Evolutionary conservation across 2,888 invertebrate species (phyloP).

Genomic region (Lycaena phlaeas): DNA sequence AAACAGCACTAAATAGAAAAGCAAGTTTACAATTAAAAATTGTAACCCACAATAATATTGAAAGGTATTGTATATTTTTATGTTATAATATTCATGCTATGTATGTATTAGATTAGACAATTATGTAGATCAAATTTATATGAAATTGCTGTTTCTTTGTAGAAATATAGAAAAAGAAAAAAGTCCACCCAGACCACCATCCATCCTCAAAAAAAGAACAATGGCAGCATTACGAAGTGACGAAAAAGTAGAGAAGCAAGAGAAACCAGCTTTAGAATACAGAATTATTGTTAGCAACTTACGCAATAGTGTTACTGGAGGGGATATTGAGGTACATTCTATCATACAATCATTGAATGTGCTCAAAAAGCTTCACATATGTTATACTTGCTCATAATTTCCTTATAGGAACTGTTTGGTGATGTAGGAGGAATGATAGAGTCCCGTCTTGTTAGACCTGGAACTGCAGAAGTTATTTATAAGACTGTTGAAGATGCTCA

Average conservation of each 20-base stretch:
- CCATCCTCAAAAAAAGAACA: constrained; percentile 65
- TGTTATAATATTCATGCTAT: too few species aligned
- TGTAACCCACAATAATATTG: constrained; percentile 47
- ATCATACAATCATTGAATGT: neutral
- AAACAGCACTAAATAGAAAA: constrained; percentile 36
- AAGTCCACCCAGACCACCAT: constrained; percentile 58
- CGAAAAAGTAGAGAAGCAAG: constrained; percentile 36
- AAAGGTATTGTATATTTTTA: constrained; percentile 18
- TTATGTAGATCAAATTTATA: neutral
- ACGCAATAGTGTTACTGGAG: constrained; percentile 87
- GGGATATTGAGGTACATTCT: constrained; percentile 84
- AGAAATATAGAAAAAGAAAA: constrained; percentile 38
- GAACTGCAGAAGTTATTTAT: constrained; percentile 94
- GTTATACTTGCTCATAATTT: constrained; percentile 19
- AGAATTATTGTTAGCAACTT: constrained; percentile 94
- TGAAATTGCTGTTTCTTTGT: constrained; percentile 30
- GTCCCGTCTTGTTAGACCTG: constrained; percentile 87
- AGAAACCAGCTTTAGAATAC: constrained; percentile 75
- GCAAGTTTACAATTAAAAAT: constrained; percentile 58
- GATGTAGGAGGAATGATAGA: constrained; percentile 91
- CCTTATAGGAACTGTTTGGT: constrained; percentile 94
- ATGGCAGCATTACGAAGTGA: constrained; percentile 55
- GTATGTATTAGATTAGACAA: too few species aligned
- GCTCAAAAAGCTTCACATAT: neutral
- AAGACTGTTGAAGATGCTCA: constrained; percentile 88